Percentiles rank a stretch among this genome's conserved stretches.
These are phyloP conservation scores for Cariama cristata DNA, from an alignment of 2,113 vertebrate species.

Conservation along the genomic window DNA sequence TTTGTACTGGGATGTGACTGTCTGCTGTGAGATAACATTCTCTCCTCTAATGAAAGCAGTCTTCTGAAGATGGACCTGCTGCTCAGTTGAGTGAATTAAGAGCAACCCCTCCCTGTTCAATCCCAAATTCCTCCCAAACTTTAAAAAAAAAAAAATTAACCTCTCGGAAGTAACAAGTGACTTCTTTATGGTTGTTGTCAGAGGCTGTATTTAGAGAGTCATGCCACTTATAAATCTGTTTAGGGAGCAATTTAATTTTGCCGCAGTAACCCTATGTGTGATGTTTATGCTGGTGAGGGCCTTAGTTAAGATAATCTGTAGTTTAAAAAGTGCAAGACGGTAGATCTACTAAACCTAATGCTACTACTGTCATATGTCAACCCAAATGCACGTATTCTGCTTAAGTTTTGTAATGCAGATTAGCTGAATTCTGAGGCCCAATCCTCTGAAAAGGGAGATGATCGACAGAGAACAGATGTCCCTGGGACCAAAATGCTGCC, in stretches of 20 bases:
- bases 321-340: background rate
- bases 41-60: background rate
- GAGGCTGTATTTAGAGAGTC: background rate
- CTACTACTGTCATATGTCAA: background rate
- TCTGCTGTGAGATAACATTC: background rate
- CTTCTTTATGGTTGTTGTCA: background rate
- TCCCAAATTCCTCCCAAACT: background rate
- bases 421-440: background rate
- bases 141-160: background rate
- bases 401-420: background rate
- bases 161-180: background rate
- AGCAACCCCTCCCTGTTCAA: background rate
- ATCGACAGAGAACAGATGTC: background rate
- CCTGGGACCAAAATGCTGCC: background rate
- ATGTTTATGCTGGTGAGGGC: background rate
- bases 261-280: background rate
- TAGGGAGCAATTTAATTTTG: background rate
- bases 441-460: background rate
- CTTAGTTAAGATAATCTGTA: background rate
- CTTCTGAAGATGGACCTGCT: background rate
- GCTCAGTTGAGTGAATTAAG: background rate
- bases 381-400: background rate
- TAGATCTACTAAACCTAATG: background rate
- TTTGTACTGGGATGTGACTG: background rate
- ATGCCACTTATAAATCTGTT: background rate